phyloP scores from a whole-genome alignment of 2,113 vertebrate species.

The Lathamus discolor region DNA sequence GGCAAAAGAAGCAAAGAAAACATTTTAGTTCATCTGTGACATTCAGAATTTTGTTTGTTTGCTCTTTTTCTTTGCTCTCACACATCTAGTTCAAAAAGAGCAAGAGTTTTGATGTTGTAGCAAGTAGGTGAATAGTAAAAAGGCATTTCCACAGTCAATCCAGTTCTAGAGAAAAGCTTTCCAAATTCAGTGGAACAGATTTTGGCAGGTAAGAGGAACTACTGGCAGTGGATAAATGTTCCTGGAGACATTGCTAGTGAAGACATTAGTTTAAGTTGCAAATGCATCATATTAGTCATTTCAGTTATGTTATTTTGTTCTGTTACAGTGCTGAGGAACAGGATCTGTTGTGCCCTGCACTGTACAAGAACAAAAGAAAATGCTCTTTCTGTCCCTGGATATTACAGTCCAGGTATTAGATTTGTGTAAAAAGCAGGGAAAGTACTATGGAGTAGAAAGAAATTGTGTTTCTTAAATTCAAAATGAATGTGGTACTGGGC shows the following conservation, averaged over 20 bases:
- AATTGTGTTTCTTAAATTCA: background rate
- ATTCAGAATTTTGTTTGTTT: background rate
- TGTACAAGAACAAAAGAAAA: background rate
- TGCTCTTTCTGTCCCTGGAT: background rate
- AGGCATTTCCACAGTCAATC: background rate
- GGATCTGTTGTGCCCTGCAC: background rate
- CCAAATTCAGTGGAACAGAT: background rate
- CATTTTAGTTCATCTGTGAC: background rate
- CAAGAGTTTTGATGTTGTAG: background rate
- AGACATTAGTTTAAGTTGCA: background rate
- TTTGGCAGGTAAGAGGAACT: conserved; percentile 8
- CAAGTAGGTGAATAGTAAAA: background rate
- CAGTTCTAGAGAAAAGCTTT: background rate
- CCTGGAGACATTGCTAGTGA: background rate
- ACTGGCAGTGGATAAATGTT: background rate
- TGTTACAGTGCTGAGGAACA: background rate
- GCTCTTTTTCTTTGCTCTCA: background rate
- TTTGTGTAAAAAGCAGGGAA: background rate
- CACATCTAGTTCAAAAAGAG: background rate
- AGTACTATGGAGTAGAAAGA: background rate
- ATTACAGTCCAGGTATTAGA: background rate
- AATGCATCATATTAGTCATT: background rate
- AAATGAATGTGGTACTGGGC: background rate
- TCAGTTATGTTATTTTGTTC: background rate
- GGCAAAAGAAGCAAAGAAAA: background rate